These are phyloP conservation scores for Dione vanillae DNA, from an alignment of 2,888 invertebrate species.

Conservation along the genomic window DNA sequence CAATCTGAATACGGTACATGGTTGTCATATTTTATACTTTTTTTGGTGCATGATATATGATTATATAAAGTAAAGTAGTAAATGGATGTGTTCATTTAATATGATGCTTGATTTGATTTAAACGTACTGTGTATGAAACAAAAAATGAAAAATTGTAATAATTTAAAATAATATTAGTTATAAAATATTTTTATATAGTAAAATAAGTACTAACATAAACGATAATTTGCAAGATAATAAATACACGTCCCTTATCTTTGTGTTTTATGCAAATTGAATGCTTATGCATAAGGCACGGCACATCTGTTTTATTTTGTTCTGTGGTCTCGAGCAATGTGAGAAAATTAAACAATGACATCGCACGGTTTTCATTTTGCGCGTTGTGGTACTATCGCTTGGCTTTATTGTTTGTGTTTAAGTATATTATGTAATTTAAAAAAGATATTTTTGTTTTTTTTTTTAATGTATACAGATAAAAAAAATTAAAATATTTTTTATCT, in stretches of 20 bases:
- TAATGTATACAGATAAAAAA: too few relatives aligned
- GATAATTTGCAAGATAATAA: conserved; percentile 8
- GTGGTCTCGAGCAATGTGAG: conserved; percentile 32
- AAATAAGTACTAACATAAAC: conserved; percentile 1
- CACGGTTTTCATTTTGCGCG: conserved; percentile 34
- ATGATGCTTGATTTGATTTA: too few relatives aligned
- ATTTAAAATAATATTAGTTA: too few relatives aligned
- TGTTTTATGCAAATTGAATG: conserved; percentile 17
- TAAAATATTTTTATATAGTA: too few relatives aligned
- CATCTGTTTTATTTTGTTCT: conserved; percentile 21
- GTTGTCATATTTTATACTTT: too few relatives aligned
- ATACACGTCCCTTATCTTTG: not conserved
- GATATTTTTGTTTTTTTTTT: not conserved
- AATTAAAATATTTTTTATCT: too few relatives aligned
- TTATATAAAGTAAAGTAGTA: too few relatives aligned
- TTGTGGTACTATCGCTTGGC: conserved; percentile 20
- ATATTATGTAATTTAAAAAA: not conserved
- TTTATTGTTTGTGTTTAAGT: conserved; percentile 7
- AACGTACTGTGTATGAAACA: too few relatives aligned
- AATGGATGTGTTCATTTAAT: too few relatives aligned
- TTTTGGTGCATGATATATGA: too few relatives aligned
- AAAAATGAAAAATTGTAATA: too few relatives aligned
- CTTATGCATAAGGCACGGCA: conserved; percentile 14
- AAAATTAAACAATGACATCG: conserved; percentile 34
- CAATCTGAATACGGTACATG: not conserved